Percentiles rank a stretch among this genome's conserved stretches.
Conservation (phyloP, 2,888 invertebrate genomes). For the Cabera pusaria region DNA sequence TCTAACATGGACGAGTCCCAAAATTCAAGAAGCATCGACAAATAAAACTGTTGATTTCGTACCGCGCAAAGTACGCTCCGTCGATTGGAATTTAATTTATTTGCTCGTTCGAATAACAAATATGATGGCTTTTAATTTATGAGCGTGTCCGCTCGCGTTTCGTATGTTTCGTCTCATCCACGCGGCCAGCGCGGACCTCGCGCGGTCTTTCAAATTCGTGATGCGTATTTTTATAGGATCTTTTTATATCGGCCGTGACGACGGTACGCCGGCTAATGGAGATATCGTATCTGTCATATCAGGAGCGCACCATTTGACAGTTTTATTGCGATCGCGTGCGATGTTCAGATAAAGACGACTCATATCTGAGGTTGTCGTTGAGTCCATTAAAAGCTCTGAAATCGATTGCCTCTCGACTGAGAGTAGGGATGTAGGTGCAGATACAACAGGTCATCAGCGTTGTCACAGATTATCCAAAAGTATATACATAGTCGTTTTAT, state of each 20-base stretch:
- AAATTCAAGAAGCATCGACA: slow-evolving; percentile 71
- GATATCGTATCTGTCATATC: slow-evolving; percentile 76
- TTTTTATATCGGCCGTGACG: slow-evolving; percentile 66
- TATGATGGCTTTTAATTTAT: slow-evolving; percentile 79
- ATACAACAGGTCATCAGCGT: slow-evolving; percentile 29
- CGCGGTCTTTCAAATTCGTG: slow-evolving; percentile 52
- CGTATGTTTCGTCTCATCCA: slow-evolving; percentile 47
- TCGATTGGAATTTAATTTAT: slow-evolving; percentile 75
- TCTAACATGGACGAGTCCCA: slow-evolving; percentile 53
- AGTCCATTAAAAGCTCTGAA: slow-evolving; percentile 31
- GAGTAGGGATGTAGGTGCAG: slow-evolving; percentile 30
- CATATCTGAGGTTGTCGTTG: slow-evolving; percentile 45
- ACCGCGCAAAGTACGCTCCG: slow-evolving; percentile 69
- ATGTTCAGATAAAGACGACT: slow-evolving; percentile 59
- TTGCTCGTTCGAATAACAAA: slow-evolving; percentile 72
- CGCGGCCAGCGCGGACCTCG: slow-evolving; percentile 37
- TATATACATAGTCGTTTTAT: slow-evolving; percentile 32
- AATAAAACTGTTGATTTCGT: slow-evolving; percentile 78
- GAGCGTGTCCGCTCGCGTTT: slow-evolving; percentile 55
- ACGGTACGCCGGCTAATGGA: slow-evolving; percentile 68
- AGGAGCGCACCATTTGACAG: slow-evolving; percentile 69
- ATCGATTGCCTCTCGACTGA: slow-evolving; percentile 30
- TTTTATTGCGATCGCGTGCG: slow-evolving; percentile 70
- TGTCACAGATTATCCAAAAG: too few relatives aligned
- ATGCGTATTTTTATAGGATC: slow-evolving; percentile 52